phyloP scores from a whole-genome alignment of 2,113 vertebrate genomes.

The Petromus typicus region DNA sequence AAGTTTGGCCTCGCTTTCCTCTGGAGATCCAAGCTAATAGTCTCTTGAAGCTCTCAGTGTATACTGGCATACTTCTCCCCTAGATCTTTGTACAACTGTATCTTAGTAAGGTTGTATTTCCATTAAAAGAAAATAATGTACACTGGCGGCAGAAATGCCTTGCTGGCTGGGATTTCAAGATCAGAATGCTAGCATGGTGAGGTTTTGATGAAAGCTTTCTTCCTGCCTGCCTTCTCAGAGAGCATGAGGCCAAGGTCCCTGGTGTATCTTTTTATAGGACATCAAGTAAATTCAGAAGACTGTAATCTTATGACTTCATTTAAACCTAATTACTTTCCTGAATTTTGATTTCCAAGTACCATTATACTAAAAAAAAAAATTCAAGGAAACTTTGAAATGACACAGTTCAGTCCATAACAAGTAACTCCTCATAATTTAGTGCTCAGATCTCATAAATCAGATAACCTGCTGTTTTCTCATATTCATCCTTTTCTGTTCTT shows the following conservation, averaged over 20 bases:
- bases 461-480: neutral
- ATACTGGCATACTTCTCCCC: neutral
- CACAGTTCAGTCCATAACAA: neutral
- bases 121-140: neutral
- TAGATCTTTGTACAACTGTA: neutral
- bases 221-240: neutral
- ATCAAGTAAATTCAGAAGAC: neutral
- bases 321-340: neutral
- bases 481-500: neutral
- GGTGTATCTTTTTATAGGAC: neutral
- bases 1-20: neutral
- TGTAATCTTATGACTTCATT: neutral
- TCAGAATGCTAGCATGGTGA: neutral
- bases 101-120: neutral
- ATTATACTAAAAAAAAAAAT: neutral
- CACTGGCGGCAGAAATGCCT: neutral
- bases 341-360: neutral
- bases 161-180: neutral
- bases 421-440: neutral
- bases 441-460: neutral
- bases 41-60: neutral
- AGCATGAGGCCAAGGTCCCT: neutral
- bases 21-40: neutral
- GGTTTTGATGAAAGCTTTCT: neutral
- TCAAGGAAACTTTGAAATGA: neutral